Evolutionary conservation across 2,888 invertebrate genomes (phyloP).

Genomic region (Atethmia centrago): DNA sequence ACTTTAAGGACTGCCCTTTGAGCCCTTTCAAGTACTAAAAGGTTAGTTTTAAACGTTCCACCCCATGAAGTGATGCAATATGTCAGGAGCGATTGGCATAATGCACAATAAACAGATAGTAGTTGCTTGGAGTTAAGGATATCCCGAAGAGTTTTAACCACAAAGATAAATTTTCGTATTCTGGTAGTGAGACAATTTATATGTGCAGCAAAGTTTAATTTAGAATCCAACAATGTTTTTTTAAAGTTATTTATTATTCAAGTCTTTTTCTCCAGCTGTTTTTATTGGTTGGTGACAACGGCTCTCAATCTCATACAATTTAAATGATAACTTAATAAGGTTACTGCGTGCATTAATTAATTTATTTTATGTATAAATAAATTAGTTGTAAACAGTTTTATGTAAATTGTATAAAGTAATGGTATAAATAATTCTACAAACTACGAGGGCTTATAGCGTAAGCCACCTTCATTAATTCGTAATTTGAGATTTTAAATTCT

Average conservation of each 20-base stretch:
- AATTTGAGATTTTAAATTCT: slow-evolving; percentile 52
- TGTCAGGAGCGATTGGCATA: no score
- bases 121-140: no score
- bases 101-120: no score
- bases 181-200: no score
- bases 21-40: no score
- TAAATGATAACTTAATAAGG: slow-evolving; percentile 48
- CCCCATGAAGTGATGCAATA: no score
- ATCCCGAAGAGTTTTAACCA: no score
- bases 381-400: slow-evolving; percentile 70
- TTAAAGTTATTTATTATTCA: neutral
- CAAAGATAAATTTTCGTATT: no score
- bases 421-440: slow-evolving; percentile 65
- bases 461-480: slow-evolving; percentile 68
- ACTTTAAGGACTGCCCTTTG: no score
- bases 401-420: slow-evolving; percentile 68
- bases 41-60: no score
- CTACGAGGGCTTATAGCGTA: slow-evolving; percentile 47
- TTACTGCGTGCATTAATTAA: slow-evolving; percentile 53
- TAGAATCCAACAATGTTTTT: no score
- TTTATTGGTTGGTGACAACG: slow-evolving; percentile 22
- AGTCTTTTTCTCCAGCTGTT: neutral
- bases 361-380: slow-evolving; percentile 58
- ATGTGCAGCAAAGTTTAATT: no score
- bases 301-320: slow-evolving; percentile 1